A percentile compares a stretch with the other conserved stretches of the same genome.
These are phyloP conservation scores for Eupithecia abbreviata DNA, from an alignment of 2,888 invertebrate genomes.

Conservation along the genomic window DNA sequence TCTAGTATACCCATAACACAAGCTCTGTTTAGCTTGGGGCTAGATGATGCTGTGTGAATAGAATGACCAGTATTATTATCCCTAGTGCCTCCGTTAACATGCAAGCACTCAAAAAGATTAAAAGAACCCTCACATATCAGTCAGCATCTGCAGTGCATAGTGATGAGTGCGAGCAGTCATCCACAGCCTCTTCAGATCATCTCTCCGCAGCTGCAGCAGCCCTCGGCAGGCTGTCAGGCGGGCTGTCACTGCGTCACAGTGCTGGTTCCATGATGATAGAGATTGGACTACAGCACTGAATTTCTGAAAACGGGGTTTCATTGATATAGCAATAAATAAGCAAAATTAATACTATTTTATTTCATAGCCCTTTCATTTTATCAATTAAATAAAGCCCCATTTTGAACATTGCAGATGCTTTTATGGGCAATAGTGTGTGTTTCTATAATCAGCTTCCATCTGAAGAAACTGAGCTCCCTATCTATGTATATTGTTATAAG, in stretches of 20 bases:
- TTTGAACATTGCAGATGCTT: not conserved
- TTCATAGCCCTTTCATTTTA: not conserved
- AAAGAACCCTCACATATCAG: slow-evolving; percentile 89
- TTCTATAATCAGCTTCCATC: too few species aligned
- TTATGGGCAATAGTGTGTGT: too few species aligned
- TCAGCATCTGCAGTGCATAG: slow-evolving; percentile 93
- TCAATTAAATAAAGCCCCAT: not conserved
- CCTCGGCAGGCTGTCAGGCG: slow-evolving; percentile 74
- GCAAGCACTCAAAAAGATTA: not conserved
- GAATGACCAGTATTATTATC: too few species aligned
- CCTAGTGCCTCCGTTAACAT: too few species aligned
- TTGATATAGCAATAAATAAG: not conserved
- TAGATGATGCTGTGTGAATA: too few species aligned
- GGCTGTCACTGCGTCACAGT: slow-evolving; percentile 71
- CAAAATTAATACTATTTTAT: too few species aligned
- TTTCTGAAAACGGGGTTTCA: slow-evolving; percentile 54
- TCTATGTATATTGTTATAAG: not conserved
- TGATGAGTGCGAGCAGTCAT: slow-evolving; percentile 98
- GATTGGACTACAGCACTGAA: slow-evolving; percentile 71
- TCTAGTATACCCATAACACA: too few species aligned
- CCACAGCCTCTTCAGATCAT: slow-evolving; percentile 97
- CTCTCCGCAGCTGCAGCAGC: slow-evolving; percentile 93
- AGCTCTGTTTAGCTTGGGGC: too few species aligned
- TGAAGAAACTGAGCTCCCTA: too few species aligned
- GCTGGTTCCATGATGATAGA: slow-evolving; percentile 70